phyloP scores from a whole-genome alignment of 92 coral and sea anemone genomes.

The Plumapathes pennacea region DNA sequence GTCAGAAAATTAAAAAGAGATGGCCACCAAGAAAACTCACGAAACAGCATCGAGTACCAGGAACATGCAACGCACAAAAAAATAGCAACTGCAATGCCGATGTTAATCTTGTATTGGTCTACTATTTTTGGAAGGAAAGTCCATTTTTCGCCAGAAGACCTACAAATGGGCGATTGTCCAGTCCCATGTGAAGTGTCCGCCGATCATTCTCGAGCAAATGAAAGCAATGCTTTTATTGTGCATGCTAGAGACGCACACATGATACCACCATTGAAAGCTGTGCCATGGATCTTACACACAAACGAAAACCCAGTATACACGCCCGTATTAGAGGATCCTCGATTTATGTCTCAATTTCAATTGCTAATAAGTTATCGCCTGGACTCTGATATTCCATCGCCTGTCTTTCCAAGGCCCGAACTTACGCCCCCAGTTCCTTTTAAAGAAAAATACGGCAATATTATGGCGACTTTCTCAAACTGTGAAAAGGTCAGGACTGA shows the following conservation, averaged over 20 bases:
- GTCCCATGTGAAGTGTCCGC: slow-evolving; percentile 33
- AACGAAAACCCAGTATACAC: slow-evolving; percentile 45
- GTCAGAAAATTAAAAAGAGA: no score
- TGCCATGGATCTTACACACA: slow-evolving; percentile 44
- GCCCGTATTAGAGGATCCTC: slow-evolving; percentile 21
- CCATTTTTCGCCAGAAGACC: slow-evolving; percentile 13
- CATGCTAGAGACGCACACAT: slow-evolving; percentile 40
- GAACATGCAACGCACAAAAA: no score
- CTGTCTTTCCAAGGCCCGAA: slow-evolving; percentile 14
- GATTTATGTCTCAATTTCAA: slow-evolving; percentile 30
- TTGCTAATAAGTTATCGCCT: slow-evolving; percentile 44
- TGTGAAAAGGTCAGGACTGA: slow-evolving; percentile 49
- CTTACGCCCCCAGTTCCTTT: slow-evolving; percentile 35
- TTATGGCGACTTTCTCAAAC: slow-evolving; percentile 52
- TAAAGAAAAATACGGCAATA: slow-evolving; percentile 24
- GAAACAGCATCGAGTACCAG: no score
- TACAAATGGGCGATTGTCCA: slow-evolving; percentile 10
- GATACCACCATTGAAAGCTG: slow-evolving; percentile 17
- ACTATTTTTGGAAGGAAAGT: slow-evolving; percentile 30
- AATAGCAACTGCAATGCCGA: no score
- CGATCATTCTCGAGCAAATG: slow-evolving; percentile 15
- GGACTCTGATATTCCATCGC: slow-evolving; percentile 48
- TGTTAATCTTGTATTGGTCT: slow-evolving; percentile 43
- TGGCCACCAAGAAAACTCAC: no score
- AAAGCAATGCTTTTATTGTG: slow-evolving; percentile 37